Conservation (phyloP, 2,888 invertebrate genomes). For the Lysandra coridon region DNA sequence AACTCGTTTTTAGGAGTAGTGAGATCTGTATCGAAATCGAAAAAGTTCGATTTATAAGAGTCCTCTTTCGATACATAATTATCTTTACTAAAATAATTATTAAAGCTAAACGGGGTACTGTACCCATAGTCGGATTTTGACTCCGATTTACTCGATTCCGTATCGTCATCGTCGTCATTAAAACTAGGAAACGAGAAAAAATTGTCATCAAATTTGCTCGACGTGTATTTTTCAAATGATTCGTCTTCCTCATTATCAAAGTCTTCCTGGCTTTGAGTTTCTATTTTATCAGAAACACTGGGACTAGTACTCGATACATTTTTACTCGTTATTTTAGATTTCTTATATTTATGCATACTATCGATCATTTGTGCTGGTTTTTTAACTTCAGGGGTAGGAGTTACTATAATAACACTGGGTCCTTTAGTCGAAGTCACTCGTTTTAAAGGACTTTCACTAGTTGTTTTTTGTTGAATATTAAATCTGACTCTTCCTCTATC, state of each 20-base stretch:
- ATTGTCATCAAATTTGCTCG: constrained; percentile 74
- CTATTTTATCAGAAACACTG: constrained; percentile 47
- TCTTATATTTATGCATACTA: constrained; percentile 65
- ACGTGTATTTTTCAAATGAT: constrained; percentile 69
- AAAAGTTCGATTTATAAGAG: constrained; percentile 63
- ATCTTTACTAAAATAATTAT: constrained; percentile 60
- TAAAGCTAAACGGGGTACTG: constrained; percentile 59
- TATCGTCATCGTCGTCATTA: constrained; percentile 61
- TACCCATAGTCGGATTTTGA: constrained; percentile 60
- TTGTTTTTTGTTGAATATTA: constrained; percentile 53
- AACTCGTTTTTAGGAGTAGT: constrained; percentile 79
- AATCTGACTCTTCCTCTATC: constrained; percentile 70
- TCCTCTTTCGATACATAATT: constrained; percentile 48
- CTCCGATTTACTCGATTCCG: constrained; percentile 51
- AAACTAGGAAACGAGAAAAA: constrained; percentile 76
- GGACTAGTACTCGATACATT: constrained; percentile 52
- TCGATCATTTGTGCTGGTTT: constrained; percentile 66
- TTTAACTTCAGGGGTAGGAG: constrained; percentile 69
- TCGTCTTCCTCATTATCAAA: constrained; percentile 49
- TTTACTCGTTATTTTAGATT: constrained; percentile 60
- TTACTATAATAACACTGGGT: constrained; percentile 60
- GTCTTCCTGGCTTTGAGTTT: constrained; percentile 49
- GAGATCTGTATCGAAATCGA: constrained; percentile 64
- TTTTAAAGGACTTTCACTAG: constrained; percentile 54
- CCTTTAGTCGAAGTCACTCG: constrained; percentile 54